A percentile compares a stretch with the other conserved stretches of the same genome.
phyloP scores from a whole-genome alignment of 2,113 vertebrate genomes.

The Corythornis madagascariensis region DNA sequence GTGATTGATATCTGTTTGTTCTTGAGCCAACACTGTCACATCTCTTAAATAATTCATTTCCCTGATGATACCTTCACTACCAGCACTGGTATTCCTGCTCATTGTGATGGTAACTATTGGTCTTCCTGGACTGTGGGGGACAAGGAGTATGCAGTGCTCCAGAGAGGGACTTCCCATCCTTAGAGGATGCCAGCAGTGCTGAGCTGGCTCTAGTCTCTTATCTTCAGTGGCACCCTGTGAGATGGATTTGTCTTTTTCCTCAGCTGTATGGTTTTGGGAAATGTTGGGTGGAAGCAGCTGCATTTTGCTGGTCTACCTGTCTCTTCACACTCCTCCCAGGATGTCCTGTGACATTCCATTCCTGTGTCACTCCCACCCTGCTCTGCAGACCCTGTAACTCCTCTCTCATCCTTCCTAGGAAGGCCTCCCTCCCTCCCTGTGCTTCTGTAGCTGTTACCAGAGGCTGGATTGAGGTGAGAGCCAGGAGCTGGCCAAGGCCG shows the following conservation, averaged over 20 bases:
- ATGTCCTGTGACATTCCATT: neutral
- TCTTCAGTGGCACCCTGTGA: neutral
- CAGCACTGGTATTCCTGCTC: neutral
- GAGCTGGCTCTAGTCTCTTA: neutral
- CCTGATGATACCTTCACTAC: neutral
- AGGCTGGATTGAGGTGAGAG: neutral
- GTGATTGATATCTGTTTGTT: neutral
- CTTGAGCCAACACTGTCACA: neutral
- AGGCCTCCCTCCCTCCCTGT: neutral
- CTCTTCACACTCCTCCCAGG: neutral
- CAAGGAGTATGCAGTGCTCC: neutral
- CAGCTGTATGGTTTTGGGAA: neutral
- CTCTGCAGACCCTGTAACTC: neutral
- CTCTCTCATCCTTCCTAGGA: neutral
- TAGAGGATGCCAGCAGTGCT: neutral
- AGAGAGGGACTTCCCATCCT: neutral
- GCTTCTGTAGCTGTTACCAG: neutral
- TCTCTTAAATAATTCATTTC: neutral
- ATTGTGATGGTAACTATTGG: neutral
- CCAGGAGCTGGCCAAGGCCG: neutral
- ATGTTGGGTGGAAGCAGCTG: neutral
- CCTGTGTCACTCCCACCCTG: neutral
- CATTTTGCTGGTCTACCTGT: neutral
- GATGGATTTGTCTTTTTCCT: neutral
- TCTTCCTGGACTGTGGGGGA: neutral